Base-by-base conservation (phyloP, 1,140 invertebrate genomes). In the Hylaeus volcanicus region DNA sequence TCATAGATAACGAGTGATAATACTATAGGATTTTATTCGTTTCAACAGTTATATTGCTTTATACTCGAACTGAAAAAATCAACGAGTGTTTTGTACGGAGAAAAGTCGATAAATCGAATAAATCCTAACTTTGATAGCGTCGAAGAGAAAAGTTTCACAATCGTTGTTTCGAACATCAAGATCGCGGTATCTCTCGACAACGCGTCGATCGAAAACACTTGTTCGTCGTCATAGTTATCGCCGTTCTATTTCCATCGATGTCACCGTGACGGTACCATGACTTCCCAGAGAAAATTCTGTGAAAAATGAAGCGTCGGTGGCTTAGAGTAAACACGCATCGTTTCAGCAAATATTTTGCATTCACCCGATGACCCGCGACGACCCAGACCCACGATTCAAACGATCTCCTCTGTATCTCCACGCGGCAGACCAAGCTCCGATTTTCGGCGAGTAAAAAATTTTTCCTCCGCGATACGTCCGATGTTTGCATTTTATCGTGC, bases 401-500 rank as follows among this genome's bases (percentile, higher is more conserved):
- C 45, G 26, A 65, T 79, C 72, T 75, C 26, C 53, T 2, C 51
- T 6, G 37, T 86, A 74, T 81, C 74, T 60, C 41, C 11, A 2
- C 45, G 11, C 11, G 41, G 14, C 45, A 12, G 53, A 76, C 39
- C 37, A n/a, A 74, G 80, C 63, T n/a, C 39, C 70, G 77, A 86
- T 83, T 86, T 81, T 80, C 9, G 65, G 56, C 60, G 8, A 83
- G 58, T 74, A 14, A 37, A 81, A 78, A 74, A 81, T 75, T 81
- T 86, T 77, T 73, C 4, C 74, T 43, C 37, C 41, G 69, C 56
- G 68, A 76, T 73, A 71, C 53, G 3, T 41, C 5, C 14, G 12
- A n/a, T 66, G 60, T 2, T 69, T 43, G 48, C 56, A 60, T 85
- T 26, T 26, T 90, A 91, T 89, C 88, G 79, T 74, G 81, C 84